Percentiles rank a stretch among this genome's conserved stretches.
Evolutionary conservation across 2,888 invertebrate genomes (phyloP).

Genomic region (Apotomis turbidana): DNA sequence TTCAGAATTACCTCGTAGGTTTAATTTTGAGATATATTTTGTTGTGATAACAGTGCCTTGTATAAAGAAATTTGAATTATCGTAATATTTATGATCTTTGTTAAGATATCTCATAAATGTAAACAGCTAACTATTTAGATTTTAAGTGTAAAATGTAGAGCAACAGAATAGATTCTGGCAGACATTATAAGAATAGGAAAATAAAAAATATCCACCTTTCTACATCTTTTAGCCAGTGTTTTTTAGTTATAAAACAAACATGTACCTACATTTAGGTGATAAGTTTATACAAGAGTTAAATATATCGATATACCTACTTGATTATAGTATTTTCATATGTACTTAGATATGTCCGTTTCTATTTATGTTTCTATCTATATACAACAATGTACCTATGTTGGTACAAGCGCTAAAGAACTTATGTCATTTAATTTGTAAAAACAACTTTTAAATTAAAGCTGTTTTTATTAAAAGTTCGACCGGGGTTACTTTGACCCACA

Average conservation of each 20-base stretch:
- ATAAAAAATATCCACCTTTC: neutral
- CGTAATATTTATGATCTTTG: conserved; percentile 22
- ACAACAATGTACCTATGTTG: too few relatives aligned
- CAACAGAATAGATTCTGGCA: neutral
- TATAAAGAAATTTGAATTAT: conserved; percentile 14
- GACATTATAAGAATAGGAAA: neutral
- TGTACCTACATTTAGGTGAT: neutral
- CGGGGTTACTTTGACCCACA: too few relatives aligned
- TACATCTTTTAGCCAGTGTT: conserved; percentile 1
- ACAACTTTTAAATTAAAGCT: too few relatives aligned
- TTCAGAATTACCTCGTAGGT: conserved; percentile 52
- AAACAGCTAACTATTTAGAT: conserved; percentile 4
- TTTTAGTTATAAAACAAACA: neutral
- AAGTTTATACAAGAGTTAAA: conserved; percentile 1
- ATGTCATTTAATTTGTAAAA: too few relatives aligned
- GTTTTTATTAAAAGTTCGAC: too few relatives aligned
- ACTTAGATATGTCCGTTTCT: too few relatives aligned
- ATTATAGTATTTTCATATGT: too few relatives aligned
- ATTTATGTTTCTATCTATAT: too few relatives aligned
- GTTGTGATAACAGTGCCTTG: conserved; percentile 73
- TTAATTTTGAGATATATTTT: conserved; percentile 48
- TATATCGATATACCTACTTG: neutral
- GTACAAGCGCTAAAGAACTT: too few relatives aligned
- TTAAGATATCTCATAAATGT: neutral
- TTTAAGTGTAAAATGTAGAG: neutral